Conservation (phyloP, 1,140 invertebrate species). For the Pararge aegeria region DNA sequence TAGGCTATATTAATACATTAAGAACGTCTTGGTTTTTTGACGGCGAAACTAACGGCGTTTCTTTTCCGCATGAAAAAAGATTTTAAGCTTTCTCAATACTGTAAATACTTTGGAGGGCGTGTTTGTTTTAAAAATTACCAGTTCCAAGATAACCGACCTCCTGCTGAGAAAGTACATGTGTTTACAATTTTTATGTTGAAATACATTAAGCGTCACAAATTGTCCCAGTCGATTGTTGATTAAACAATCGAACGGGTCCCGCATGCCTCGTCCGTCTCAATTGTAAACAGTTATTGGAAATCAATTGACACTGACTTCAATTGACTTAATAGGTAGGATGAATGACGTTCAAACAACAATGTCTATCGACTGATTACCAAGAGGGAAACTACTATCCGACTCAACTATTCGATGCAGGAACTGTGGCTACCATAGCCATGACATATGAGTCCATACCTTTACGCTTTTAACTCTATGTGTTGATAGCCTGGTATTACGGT, state of each 20-base stretch:
- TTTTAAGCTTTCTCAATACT: slow-evolving; percentile 1
- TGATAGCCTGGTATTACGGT: no score
- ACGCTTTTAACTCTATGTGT: no score
- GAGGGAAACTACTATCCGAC: background rate
- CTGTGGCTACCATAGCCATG: background rate
- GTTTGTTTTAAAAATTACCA: slow-evolving; percentile 38
- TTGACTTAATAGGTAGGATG: slow-evolving; percentile 52
- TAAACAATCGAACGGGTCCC: slow-evolving; percentile 66
- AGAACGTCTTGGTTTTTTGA: no score
- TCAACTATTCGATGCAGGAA: background rate
- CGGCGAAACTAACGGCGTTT: no score
- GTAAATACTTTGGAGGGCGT: slow-evolving; percentile 9
- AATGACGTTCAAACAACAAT: slow-evolving; percentile 33
- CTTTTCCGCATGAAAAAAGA: background rate
- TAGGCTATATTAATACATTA: no score
- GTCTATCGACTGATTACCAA: slow-evolving; percentile 1
- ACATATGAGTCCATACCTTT: no score
- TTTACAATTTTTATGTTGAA: slow-evolving; percentile 49
- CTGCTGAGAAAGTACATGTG: slow-evolving; percentile 38
- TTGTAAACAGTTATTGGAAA: slow-evolving; percentile 77
- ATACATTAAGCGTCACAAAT: slow-evolving; percentile 48
- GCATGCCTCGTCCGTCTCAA: slow-evolving; percentile 67
- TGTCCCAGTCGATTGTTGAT: slow-evolving; percentile 60
- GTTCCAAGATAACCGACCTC: slow-evolving; percentile 42
- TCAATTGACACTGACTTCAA: slow-evolving; percentile 68